These are phyloP conservation scores for Eilema caniola DNA, from an alignment of 2,888 invertebrate genomes.

Conservation along the genomic window DNA sequence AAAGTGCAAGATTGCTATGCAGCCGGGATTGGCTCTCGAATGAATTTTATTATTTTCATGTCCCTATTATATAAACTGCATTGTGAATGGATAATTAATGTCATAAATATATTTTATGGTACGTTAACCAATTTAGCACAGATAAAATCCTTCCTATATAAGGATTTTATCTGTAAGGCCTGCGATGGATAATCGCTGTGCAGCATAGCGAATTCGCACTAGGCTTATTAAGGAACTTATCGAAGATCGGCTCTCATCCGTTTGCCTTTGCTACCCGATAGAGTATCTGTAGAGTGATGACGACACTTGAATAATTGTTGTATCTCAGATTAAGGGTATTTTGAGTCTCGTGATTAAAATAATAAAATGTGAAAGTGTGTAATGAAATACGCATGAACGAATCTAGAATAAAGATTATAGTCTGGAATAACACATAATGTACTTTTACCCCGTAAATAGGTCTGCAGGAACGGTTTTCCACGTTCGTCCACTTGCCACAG, in stretches of 20 bases:
- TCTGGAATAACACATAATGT: neutral
- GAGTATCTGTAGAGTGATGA: neutral
- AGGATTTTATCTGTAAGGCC: conserved; percentile 53
- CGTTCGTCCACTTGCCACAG: too few species aligned
- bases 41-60: neutral
- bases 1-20: neutral
- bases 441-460: neutral
- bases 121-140: conserved; percentile 42
- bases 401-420: too few species aligned
- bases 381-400: neutral
- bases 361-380: too few species aligned
- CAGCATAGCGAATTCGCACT: conserved; percentile 42
- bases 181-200: conserved; percentile 39
- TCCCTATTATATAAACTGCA: conserved; percentile 36
- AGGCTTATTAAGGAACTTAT: conserved; percentile 42
- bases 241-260: conserved; percentile 33
- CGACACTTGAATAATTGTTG: neutral
- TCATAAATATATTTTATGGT: conserved; percentile 50
- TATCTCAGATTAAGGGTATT: neutral
- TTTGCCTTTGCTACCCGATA: neutral
- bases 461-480: neutral
- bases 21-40: neutral
- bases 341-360: too few species aligned
- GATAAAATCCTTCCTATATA: conserved; percentile 40
- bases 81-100: conserved; percentile 30